Base-by-base conservation (phyloP, 2,888 invertebrate genomes). In the Ligdia adustata region DNA sequence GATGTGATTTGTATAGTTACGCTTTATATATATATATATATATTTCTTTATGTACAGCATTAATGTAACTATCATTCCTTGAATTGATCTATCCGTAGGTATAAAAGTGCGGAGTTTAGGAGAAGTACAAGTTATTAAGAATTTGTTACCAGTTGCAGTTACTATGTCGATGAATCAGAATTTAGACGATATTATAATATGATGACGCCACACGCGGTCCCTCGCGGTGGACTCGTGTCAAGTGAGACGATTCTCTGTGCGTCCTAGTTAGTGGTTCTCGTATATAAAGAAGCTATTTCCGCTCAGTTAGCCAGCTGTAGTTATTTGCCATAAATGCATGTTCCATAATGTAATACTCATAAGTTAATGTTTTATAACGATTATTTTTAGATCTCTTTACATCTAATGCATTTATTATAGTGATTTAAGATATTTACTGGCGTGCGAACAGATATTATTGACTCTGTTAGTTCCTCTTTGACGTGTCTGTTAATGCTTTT, bases 271-370 rank as follows among this genome's bases (percentile, higher is more conserved):
- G 82, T 74, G 79, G 54, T 82, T 76, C n/a, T n/a, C n/a, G n/a
- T n/a, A 73, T 72, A 66, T 82, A 84, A 82, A 76, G 85, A 89
- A 82, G 89, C 89, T 88, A 86, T 86, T 83, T 79, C 80, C 82
- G 87, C 88, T 86, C 85, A 83, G 82, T 84, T 79, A 86, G 86
- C 87, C 81, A 82, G 74, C 82, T 85, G 79, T 86, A 87, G 85
- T 86, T 84, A 80, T 90, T 86, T 90, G 90, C 90, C 91, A 91
- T 91, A 91, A 73, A 88, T 85, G 90, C 90, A 90, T 88, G 90
- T 90, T 91, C 90, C 91, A 89, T 88, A 86, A 78, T 84, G 82
- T 89, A 91, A 91, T 91, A 91, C 90, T 91, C 90, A 90, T 78
- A 85, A 87, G 83, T 82, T 83, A 82, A 79, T 79, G 79, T 79